Base-by-base conservation (phyloP, 64 coral and sea anemone species). In the Montipora efflorescens region DNA sequence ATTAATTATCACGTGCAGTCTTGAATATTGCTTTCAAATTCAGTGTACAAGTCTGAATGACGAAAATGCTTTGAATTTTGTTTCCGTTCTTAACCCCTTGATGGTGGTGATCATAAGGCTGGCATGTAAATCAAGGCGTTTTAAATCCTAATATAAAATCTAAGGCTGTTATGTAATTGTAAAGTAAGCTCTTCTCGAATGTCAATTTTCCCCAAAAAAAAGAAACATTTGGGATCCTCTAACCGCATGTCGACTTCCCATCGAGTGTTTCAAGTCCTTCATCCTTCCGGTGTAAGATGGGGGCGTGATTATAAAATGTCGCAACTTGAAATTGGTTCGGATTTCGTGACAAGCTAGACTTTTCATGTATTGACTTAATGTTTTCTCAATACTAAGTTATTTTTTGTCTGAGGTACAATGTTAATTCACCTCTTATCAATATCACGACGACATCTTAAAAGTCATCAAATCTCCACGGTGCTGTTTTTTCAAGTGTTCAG, bases 391-490 rank as follows among this genome's bases (percentile, higher is more conserved):
- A 6, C 9, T 25, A 12, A 15, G 22, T 3, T 69, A 48, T 46
- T 58, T 57, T 81, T 80, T 58, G 8, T 9, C 11, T 16, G 7
- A 81, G 15, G 18, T 5, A 28, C 52, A 59, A 58, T 58, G 3
- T 48, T 25, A 11, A 12, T 48, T 49, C 5, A 45, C 82, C 82
- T 46, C 64, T 64, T 86, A 86, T 71, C 44, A 19, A 8, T 70
- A 45, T 86, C 82, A 86, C 82, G 82, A 51, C 70, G 82, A 71
- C 70, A 72, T 16, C 43, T 21, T 5, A 28, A 49, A n/a, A 47
- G 7, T 57, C 7, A 11, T 7, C 58, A 84, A 18, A 84, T 11
- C 9, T 4, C 16, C 12, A 61, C 7, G 21, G 13, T 19, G 16
- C 36, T 15, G 8, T 6, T 23, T 15, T 43, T 21, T 19, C 4